Evolutionary conservation across 2,113 vertebrate species (phyloP).

Genomic region (Laticauda colubrina): DNA sequence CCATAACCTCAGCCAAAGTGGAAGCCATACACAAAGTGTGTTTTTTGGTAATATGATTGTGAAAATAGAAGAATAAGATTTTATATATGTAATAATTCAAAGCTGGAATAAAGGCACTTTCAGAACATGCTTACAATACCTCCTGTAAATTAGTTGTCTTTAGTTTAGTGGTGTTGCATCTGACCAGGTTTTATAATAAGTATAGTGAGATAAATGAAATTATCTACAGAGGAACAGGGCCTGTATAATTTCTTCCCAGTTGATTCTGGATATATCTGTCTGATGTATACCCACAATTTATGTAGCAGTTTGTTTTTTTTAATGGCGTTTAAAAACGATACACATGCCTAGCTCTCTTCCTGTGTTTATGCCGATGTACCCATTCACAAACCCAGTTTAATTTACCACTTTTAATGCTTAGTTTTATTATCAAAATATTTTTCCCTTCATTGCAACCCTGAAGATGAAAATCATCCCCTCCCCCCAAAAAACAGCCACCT

Average conservation of each 20-base stretch:
- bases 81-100: neutral
- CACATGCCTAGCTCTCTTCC: too few relatives aligned
- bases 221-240: neutral
- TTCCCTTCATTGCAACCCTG: slow-evolving; percentile 10
- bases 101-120: neutral
- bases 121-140: neutral
- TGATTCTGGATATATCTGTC: neutral
- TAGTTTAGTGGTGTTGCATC: neutral
- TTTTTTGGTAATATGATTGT: neutral
- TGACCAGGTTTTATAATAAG: neutral
- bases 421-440: slow-evolving; percentile 31
- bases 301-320: neutral
- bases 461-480: slow-evolving; percentile 17
- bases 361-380: neutral
- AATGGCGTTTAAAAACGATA: neutral
- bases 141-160: neutral
- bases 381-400: neutral
- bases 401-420: slow-evolving; percentile 22
- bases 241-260: neutral
- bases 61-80: neutral
- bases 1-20: neutral
- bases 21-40: neutral
- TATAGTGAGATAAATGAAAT: neutral
- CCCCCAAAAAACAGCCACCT: neutral
- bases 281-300: neutral